These are phyloP conservation scores for Apodemus sylvaticus DNA, from an alignment of 2,113 vertebrate genomes.

Conservation along the genomic window DNA sequence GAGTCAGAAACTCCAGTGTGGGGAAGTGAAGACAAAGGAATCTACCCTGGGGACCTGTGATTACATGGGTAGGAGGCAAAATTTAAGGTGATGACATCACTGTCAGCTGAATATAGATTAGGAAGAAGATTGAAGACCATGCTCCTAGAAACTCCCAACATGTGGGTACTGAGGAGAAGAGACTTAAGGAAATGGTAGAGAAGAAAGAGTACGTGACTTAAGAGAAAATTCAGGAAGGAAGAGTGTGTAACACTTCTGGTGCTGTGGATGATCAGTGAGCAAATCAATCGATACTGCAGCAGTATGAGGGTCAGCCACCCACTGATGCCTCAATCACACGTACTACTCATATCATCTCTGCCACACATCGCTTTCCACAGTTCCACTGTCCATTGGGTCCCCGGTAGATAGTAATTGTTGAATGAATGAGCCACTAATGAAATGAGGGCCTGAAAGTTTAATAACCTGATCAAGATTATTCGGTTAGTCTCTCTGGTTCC, in stretches of 20 bases:
- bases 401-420: accelerated
- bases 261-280: background rate
- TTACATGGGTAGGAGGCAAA: accelerated
- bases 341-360: accelerated
- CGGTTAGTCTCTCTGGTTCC: background rate
- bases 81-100: background rate
- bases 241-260: background rate
- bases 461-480: background rate
- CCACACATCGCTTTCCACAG: background rate
- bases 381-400: background rate
- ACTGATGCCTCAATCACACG: background rate
- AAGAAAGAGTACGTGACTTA: background rate
- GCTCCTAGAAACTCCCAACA: background rate
- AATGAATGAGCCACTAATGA: background rate
- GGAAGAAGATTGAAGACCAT: background rate
- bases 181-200: background rate
- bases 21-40: background rate
- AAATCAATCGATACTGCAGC: accelerated
- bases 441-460: background rate
- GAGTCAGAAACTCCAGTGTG: background rate
- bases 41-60: background rate
- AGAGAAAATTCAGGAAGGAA: background rate
- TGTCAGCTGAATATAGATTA: background rate
- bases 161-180: too few species aligned
- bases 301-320: background rate